Base-by-base conservation (phyloP, 2,113 vertebrate species). In the Brachyhypopomus occidentalis region DNA sequence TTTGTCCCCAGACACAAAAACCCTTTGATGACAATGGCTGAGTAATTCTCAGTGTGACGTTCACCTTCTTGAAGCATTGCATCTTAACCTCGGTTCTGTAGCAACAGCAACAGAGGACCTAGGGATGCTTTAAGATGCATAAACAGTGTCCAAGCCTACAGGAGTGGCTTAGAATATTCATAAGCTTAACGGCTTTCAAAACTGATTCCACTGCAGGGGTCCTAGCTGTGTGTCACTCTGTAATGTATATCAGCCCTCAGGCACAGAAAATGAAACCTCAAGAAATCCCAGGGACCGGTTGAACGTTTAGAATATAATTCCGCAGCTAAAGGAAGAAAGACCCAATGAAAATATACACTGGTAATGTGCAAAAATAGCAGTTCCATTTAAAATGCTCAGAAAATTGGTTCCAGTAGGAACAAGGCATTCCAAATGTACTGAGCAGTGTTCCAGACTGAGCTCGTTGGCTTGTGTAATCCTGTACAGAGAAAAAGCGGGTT, bases 391-490 rank as follows among this genome's bases (percentile, higher is more conserved):
- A 73, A 79, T 25, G 56, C 34, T 36, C 45, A 52, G 41, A 12
- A 81, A 60, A 17, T 74, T 52, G 48, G 34, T 75, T 63, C 34
- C 45, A 81, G 22, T n/a, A 56, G 30, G 78, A 80, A 80, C 62
- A 25, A 70, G 27, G 19, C 55, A 55, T 67, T 78, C 23, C 25
- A 60, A 34, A 56, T 59, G 71, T 81, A 36, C 71, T 36, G 75
- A 78, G 25, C 38, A 77, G 63, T 58, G 63, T 77, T 82, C 80
- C 71, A 66, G 74, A 45, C 77, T 58, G 23, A 72, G 66, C 41
- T 83, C 34, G 64, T 67, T 85, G 77, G 77, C 80, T 83, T 85
- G 56, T 77, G 77, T 79, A 83, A 80, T 83, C 80, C 72, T 79
- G 62, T 72, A 80, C 45, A 72, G 72, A 83, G 77, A 77, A 80